Evolutionary conservation across 2,113 vertebrate species (phyloP).

Genomic region (Amphiprion percula): DNA sequence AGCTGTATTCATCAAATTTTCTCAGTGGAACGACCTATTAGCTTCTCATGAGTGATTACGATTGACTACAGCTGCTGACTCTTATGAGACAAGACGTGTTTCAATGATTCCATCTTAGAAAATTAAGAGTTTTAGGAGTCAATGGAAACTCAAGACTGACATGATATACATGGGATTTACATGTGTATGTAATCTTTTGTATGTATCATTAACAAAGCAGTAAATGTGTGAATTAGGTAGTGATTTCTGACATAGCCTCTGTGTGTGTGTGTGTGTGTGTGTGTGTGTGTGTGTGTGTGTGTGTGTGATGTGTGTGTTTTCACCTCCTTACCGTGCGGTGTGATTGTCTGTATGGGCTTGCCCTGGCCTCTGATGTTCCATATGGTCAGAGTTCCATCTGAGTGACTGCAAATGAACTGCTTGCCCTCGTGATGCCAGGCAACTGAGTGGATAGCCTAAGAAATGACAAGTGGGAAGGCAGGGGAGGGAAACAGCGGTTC

Average conservation of each 20-base stretch:
- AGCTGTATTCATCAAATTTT: too few relatives aligned
- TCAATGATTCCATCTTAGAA: too few relatives aligned
- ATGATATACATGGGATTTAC: too few relatives aligned
- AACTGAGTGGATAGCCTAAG: conserved; percentile 97
- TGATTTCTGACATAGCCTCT: neutral
- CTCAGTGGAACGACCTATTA: too few relatives aligned
- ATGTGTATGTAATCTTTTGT: too few relatives aligned
- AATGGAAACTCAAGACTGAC: too few relatives aligned
- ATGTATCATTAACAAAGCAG: neutral
- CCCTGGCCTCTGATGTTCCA: conserved; percentile 96
- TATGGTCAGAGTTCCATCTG: conserved; percentile 97
- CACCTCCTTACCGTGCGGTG: conserved; percentile 93
- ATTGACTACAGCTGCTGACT: too few relatives aligned
- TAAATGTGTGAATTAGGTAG: neutral
- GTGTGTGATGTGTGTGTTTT: neutral
- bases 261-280: conserved; percentile 8
- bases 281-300: conserved; percentile 7
- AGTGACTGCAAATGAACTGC: conserved; percentile 99
- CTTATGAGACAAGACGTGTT: too few relatives aligned
- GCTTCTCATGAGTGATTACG: too few relatives aligned
- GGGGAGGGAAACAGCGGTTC: conserved; percentile 23
- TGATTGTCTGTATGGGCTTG: conserved; percentile 97
- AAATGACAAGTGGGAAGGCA: conserved; percentile 58
- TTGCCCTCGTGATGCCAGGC: conserved; percentile 99
- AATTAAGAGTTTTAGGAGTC: too few relatives aligned